phyloP scores from a whole-genome alignment of 2,113 vertebrate species.

The Egretta garzetta region DNA sequence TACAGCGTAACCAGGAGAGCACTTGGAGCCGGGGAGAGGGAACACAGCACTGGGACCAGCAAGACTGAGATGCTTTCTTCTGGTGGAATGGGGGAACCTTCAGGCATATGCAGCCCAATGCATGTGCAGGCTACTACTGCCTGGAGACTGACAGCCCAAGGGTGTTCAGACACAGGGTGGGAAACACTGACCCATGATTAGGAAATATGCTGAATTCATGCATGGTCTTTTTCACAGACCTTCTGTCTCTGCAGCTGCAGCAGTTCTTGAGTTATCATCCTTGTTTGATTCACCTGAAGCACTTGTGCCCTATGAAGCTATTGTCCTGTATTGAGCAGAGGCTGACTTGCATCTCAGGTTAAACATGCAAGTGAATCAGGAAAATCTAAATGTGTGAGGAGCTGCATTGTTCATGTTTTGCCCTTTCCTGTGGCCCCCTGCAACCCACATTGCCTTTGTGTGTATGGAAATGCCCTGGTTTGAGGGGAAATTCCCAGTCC shows the following conservation, averaged over 20 bases:
- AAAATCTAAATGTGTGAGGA: background rate
- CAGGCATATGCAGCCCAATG: background rate
- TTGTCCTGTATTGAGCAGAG: background rate
- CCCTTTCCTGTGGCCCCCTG: background rate
- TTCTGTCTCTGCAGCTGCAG: background rate
- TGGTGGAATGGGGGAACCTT: background rate
- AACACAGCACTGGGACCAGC: background rate
- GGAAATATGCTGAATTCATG: background rate
- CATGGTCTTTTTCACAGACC: accelerated
- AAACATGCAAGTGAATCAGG: background rate
- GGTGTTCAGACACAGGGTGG: background rate
- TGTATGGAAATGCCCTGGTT: background rate
- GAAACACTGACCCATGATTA: background rate
- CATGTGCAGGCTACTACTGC: accelerated
- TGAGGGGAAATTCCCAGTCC: background rate
- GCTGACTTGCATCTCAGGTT: background rate
- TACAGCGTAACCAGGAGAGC: background rate
- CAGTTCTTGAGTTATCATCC: background rate
- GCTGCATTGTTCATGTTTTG: background rate
- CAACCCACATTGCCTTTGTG: background rate
- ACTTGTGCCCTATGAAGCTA: background rate
- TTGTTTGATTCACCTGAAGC: background rate
- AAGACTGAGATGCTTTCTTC: background rate
- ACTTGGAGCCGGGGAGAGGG: background rate
- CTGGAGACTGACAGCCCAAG: background rate